phyloP scores from a whole-genome alignment of 2,797 vertebrate genomes.

The Aldrovandia affinis region DNA sequence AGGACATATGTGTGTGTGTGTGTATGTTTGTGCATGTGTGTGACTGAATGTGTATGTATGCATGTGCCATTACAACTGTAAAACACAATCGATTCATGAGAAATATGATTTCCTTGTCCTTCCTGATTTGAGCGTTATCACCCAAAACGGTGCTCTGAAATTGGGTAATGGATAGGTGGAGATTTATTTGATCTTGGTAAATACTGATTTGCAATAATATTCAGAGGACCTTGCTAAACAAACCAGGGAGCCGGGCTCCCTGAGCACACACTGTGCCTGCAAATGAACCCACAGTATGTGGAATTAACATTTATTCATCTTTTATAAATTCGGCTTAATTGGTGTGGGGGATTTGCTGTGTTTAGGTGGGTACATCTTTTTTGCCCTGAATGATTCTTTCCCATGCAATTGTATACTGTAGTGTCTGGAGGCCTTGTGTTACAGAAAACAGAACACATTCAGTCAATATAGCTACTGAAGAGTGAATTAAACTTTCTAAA shows the following conservation, averaged over 20 bases:
- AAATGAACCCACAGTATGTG: neutral
- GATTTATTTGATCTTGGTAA: neutral
- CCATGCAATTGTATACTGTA: neutral
- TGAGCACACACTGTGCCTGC: neutral
- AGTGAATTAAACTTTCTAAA: neutral
- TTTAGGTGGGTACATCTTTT: neutral
- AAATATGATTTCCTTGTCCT: neutral
- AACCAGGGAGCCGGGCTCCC: neutral
- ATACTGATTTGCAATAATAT: neutral
- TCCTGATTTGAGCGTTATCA: neutral
- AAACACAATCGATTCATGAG: conserved; percentile 7
- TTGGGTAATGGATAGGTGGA: neutral
- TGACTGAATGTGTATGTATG: too few species aligned
- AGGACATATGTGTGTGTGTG: too few species aligned
- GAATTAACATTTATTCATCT: neutral
- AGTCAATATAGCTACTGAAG: neutral
- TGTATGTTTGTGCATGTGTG: too few species aligned
- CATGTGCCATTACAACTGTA: too few species aligned
- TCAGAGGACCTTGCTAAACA: neutral
- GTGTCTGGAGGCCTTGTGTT: neutral
- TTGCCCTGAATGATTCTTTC: neutral
- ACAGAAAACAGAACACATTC: neutral
- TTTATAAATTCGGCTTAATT: conserved; percentile 8
- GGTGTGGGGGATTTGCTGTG: neutral
- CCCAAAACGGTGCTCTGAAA: conserved; percentile 2